Conservation (phyloP, 64 coral and sea anemone genomes). For the Exaiptasia diaphana region DNA sequence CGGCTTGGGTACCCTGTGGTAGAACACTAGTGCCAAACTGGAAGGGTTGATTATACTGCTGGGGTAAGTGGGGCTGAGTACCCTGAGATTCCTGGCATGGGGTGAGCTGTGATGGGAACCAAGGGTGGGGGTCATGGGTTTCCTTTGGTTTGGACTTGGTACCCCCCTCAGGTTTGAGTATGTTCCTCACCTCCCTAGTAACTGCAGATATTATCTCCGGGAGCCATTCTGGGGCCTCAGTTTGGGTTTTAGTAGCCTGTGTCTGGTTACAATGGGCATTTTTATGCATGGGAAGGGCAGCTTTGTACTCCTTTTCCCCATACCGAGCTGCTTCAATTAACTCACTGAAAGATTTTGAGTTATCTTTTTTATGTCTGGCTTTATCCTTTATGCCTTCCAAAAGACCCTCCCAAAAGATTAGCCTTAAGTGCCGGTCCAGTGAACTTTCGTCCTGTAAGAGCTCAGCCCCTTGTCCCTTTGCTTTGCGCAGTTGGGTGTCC, state of each 20-base stretch:
- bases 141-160: neutral
- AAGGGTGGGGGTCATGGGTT: neutral
- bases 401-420: slow-evolving; percentile 31
- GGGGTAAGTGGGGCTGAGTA: neutral
- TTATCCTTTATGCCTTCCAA: slow-evolving; percentile 12
- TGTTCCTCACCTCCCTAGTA: slow-evolving; percentile 36
- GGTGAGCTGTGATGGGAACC: neutral
- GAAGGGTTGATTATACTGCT: neutral
- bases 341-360: slow-evolving; percentile 14
- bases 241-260: neutral
- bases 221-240: slow-evolving; percentile 15
- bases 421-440: neutral
- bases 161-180: neutral
- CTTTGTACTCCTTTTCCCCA: slow-evolving; percentile 34
- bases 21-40: neutral
- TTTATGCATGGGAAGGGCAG: neutral
- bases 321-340: slow-evolving; percentile 14
- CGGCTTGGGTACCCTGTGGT: neutral
- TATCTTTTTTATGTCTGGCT: neutral
- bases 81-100: neutral
- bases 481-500: slow-evolving; percentile 21
- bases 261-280: neutral
- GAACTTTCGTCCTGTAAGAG: neutral
- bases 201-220: slow-evolving; percentile 14
- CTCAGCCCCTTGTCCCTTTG: slow-evolving; percentile 27